Percentiles rank a stretch among this genome's conserved stretches.
Evolutionary conservation across 2,113 vertebrate genomes (phyloP).

Genomic region (Ammodytes dubius): DNA sequence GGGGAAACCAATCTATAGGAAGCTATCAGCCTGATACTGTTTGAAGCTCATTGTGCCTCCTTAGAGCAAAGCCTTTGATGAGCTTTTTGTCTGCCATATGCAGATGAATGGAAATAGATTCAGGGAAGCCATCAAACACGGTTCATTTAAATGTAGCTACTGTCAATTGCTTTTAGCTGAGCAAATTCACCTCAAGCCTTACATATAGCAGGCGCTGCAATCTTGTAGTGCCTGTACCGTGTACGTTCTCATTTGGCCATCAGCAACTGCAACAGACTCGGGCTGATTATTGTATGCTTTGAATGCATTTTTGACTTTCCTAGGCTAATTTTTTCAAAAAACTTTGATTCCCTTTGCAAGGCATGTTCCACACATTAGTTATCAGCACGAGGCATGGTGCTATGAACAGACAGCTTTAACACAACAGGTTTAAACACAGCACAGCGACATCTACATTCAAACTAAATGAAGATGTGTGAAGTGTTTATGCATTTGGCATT

Average conservation of each 20-base stretch:
- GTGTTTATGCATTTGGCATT: not conserved
- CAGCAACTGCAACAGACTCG: not conserved
- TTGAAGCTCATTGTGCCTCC: conserved; percentile 49
- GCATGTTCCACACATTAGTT: not conserved
- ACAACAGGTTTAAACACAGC: not conserved
- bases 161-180: conserved; percentile 56
- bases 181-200: conserved; percentile 20
- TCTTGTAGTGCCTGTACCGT: not conserved
- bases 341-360: not conserved
- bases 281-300: conserved; percentile 20
- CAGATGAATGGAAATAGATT: conserved; percentile 83
- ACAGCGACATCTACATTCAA: not conserved
- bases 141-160: conserved; percentile 44
- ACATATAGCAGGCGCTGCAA: conserved; percentile 32
- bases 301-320: not conserved
- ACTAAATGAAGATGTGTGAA: not conserved
- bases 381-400: conserved; percentile 10
- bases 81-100: conserved; percentile 71
- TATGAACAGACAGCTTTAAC: conserved; percentile 24
- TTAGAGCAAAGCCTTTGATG: conserved; percentile 80
- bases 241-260: conserved; percentile 12
- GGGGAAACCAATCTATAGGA: conserved; percentile 35
- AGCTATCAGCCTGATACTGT: conserved; percentile 27
- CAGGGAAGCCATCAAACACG: conserved; percentile 72
- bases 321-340: not conserved